Conservation (phyloP, 2,113 vertebrate genomes). For the Callaeas wilsoni region DNA sequence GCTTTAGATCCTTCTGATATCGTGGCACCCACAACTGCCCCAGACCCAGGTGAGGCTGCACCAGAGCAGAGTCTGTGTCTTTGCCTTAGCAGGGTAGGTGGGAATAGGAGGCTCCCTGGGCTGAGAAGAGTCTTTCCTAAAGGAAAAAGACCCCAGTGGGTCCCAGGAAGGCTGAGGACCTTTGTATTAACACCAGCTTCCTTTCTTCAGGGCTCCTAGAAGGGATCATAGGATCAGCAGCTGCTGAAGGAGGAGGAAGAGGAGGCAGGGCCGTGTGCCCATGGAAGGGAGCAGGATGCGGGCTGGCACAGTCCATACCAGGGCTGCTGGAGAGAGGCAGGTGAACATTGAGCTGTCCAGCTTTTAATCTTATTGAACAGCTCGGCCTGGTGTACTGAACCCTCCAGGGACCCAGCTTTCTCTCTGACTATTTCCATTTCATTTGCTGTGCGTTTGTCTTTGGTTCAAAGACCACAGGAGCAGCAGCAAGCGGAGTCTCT, state of each 20-base stretch:
- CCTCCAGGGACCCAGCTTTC: neutral
- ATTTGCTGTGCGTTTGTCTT: neutral
- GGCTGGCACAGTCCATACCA: neutral
- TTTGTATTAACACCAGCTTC: neutral
- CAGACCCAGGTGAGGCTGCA: rapidly evolving
- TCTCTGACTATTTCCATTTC: neutral
- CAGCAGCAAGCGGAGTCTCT: neutral
- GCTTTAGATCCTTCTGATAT: neutral
- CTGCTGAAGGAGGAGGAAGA: neutral
- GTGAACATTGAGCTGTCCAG: neutral
- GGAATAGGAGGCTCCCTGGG: neutral
- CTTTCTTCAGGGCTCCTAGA: neutral
- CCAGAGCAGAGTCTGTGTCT: neutral
- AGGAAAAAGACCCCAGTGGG: neutral
- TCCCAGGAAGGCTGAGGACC: neutral
- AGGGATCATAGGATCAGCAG: rapidly evolving
- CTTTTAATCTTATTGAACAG: neutral
- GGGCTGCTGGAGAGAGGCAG: neutral
- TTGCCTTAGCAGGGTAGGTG: neutral
- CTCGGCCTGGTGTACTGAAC: neutral
- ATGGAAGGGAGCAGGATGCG: neutral
- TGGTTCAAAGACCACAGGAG: neutral
- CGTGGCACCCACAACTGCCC: neutral
- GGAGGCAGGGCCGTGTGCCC: neutral
- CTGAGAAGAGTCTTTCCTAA: neutral